Conservation (phyloP, 2,113 vertebrate species). For the Zosterops hypoxanthus region DNA sequence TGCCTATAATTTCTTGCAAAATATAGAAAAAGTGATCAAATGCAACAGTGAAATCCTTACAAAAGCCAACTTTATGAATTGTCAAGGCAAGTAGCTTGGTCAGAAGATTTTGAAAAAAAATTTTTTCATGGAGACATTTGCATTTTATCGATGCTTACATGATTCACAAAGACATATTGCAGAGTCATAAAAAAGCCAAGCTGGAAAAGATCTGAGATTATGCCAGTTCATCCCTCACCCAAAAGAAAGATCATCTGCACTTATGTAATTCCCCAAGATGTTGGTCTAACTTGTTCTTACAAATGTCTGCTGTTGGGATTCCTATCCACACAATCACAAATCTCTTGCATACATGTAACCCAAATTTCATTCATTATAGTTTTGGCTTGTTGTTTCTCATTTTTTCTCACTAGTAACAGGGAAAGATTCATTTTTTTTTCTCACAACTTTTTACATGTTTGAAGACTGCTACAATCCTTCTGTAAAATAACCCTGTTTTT, state of each 20-base stretch:
- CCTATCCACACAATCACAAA: background rate
- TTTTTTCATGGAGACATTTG: background rate
- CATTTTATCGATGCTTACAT: background rate
- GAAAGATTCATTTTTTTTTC: background rate
- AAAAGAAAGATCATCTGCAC: background rate
- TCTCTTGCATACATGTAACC: background rate
- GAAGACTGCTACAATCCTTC: background rate
- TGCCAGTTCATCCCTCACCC: background rate
- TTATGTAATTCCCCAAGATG: background rate
- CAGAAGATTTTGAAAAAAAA: background rate
- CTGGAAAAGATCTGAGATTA: background rate
- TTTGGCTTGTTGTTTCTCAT: background rate
- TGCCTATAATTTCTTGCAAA: background rate
- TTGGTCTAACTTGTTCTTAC: background rate
- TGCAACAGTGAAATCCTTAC: background rate
- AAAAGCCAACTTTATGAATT: background rate
- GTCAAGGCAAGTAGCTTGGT: background rate
- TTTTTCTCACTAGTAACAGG: background rate
- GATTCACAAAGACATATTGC: background rate
- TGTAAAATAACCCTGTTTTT: background rate
- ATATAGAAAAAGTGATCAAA: background rate
- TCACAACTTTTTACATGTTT: background rate
- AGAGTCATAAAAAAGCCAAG: background rate
- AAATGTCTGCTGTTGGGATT: background rate
- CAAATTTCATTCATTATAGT: background rate